Conservation (phyloP, 2,888 invertebrate genomes). For the Mayetiola destructor region DNA sequence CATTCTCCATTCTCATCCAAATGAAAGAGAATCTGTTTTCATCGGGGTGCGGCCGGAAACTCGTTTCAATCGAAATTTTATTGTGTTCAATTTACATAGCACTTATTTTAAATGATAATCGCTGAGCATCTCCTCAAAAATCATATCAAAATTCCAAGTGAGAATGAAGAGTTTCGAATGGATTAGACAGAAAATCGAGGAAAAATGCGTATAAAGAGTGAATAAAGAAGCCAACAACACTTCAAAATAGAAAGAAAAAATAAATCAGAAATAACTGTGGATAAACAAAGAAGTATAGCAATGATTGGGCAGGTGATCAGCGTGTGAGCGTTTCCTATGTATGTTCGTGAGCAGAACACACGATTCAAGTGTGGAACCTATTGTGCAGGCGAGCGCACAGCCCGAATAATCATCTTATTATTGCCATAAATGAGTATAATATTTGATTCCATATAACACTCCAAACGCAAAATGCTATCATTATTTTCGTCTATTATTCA, state of each 20-base stretch:
- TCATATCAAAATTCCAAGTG: no score
- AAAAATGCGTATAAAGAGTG: constrained; percentile 10
- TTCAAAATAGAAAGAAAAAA: constrained; percentile 3
- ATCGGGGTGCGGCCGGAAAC: background rate
- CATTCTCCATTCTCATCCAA: no score
- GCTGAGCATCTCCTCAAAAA: background rate
- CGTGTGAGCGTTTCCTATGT: background rate
- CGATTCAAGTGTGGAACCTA: no score
- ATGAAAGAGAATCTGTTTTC: constrained; percentile 11
- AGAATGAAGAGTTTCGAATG: no score
- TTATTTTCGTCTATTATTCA: no score
- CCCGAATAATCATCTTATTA: constrained; percentile 4
- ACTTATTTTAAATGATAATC: background rate
- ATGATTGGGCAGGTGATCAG: background rate
- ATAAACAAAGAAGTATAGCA: constrained; percentile 7
- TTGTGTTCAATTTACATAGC: constrained; percentile 1
- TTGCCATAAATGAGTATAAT: constrained; percentile 10
- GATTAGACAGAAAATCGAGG: background rate
- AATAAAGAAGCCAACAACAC: no score
- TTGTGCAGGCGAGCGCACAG: constrained; percentile 1
- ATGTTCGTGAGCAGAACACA: background rate
- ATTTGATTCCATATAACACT: constrained; percentile 13
- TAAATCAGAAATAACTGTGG: background rate
- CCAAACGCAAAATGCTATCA: constrained; percentile 3
- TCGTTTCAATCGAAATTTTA: constrained; percentile 1